Evolutionary conservation across 64 coral and sea anemone genomes (phyloP).

Genomic region (Montipora cactus): DNA sequence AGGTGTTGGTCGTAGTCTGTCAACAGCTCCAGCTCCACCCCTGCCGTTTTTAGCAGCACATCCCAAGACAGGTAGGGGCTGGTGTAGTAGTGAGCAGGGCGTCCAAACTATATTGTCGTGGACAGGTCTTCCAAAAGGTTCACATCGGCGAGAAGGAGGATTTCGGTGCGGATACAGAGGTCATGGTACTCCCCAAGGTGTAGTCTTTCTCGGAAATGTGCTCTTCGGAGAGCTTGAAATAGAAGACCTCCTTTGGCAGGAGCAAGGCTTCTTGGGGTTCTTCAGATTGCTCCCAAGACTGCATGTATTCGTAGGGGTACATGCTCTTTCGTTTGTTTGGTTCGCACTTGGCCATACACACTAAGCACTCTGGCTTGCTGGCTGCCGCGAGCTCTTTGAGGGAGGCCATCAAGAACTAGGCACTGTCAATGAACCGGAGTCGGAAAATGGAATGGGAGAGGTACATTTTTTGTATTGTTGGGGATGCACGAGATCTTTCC

Average conservation of each 20-base stretch:
- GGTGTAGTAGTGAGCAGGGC: too few species aligned
- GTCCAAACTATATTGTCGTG: too few species aligned
- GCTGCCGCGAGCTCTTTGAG: background rate
- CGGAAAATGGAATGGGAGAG: background rate
- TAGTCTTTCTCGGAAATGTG: background rate
- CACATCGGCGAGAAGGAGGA: background rate
- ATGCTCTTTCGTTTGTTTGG: background rate
- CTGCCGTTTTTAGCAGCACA: too few species aligned
- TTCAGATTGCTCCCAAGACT: background rate
- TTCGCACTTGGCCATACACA: background rate
- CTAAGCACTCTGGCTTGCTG: background rate
- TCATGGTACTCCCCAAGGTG: background rate
- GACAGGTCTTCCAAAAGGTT: too few species aligned
- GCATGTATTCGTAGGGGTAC: background rate
- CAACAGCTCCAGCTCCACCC: too few species aligned
- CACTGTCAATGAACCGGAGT: background rate
- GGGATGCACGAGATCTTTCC: too few species aligned
- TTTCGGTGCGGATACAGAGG: background rate
- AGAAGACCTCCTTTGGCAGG: background rate
- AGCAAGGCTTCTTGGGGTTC: background rate
- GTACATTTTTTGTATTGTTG: too few species aligned
- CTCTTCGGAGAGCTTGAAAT: background rate
- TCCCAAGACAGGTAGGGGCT: too few species aligned
- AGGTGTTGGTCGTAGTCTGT: too few species aligned
- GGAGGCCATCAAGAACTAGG: background rate